phyloP scores from a whole-genome alignment of 2,113 vertebrate genomes.

The Sclerurus mexicanus region DNA sequence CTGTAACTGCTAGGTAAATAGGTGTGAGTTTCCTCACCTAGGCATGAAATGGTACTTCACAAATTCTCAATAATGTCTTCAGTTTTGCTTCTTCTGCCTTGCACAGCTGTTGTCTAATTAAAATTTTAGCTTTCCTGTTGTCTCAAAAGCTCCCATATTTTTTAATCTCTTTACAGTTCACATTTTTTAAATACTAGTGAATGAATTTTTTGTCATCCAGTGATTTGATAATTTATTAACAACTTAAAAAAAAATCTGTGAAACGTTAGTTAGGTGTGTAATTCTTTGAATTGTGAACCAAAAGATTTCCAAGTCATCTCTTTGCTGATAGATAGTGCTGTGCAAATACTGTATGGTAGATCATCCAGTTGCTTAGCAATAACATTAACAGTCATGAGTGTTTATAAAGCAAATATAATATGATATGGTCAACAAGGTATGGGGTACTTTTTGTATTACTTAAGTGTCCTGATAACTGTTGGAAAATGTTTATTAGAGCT shows the following conservation, averaged over 20 bases:
- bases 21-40: background rate
- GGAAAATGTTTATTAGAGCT: constrained; percentile 18
- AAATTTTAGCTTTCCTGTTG: background rate
- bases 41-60: background rate
- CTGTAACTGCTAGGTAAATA: background rate
- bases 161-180: background rate
- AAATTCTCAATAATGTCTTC: background rate
- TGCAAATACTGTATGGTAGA: constrained; percentile 11
- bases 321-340: background rate
- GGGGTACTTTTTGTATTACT: constrained; percentile 45
- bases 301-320: background rate
- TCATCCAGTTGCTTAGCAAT: constrained; percentile 51
- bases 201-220: background rate
- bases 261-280: background rate
- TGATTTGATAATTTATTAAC: background rate
- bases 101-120: background rate
- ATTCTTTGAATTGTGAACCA: background rate
- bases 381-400: constrained; percentile 36
- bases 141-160: background rate
- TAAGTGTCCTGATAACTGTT: constrained; percentile 46
- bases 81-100: background rate
- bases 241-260: background rate
- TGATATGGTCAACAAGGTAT: constrained; percentile 38
- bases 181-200: background rate
- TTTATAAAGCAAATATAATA: constrained; percentile 62